Percentiles rank a stretch among this genome's conserved stretches.
Conservation (phyloP, 2,797 vertebrate species). For the Aldrovandia affinis region DNA sequence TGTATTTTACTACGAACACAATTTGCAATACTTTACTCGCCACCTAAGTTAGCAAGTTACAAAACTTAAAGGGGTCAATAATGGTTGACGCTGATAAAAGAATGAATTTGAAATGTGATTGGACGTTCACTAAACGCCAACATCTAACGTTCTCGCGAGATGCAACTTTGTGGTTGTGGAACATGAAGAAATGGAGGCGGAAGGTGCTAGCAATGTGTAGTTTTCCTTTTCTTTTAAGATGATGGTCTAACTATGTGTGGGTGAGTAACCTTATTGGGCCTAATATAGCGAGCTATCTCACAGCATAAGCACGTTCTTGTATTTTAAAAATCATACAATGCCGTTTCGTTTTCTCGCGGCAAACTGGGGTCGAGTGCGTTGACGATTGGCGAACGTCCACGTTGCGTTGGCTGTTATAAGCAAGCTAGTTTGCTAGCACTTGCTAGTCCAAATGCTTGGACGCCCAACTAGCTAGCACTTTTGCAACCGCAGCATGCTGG, state of each 20-base stretch:
- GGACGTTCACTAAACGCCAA: not conserved
- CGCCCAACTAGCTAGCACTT: not conserved
- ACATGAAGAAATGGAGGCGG: not conserved
- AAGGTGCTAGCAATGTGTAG: not conserved
- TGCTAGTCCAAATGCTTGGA: not conserved
- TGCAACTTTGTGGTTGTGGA: conserved; percentile 1
- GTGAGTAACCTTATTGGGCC: conserved; percentile 11
- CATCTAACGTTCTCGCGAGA: conserved; percentile 1
- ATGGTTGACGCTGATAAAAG: not conserved
- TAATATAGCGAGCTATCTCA: not conserved
- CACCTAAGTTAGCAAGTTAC: not conserved
- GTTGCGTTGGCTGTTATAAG: not conserved
- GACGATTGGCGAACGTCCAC: not conserved
- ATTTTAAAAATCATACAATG: not conserved
- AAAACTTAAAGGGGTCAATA: not conserved
- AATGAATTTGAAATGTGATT: not conserved
- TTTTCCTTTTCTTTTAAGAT: not conserved
- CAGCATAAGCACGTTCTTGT: not conserved
- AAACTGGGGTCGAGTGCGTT: not conserved
- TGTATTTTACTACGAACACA: not conserved
- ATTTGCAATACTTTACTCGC: not conserved
- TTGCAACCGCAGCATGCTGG: not conserved
- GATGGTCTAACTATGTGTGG: not conserved
- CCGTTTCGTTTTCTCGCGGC: not conserved
- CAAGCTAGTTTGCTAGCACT: not conserved